Evolutionary conservation across 2,888 invertebrate species (phyloP).

Genomic region (Apeira syringaria): DNA sequence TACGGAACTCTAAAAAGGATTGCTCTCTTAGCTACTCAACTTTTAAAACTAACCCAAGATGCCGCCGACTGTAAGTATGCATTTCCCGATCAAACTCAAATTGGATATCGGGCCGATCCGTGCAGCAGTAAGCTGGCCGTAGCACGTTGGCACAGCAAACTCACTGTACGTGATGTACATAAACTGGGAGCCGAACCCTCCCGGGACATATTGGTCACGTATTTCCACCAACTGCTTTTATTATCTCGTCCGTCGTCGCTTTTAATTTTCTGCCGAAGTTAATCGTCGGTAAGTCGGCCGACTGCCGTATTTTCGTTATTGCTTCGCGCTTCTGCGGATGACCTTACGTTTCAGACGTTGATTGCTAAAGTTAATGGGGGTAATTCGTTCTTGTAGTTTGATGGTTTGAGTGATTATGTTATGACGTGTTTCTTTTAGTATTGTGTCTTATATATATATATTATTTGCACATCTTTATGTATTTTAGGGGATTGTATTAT

Average conservation of each 20-base stretch:
- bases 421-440: conserved; percentile 6
- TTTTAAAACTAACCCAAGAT: conserved; percentile 17
- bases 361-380: conserved; percentile 24
- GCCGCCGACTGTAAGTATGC: conserved; percentile 51
- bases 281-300: conserved; percentile 57
- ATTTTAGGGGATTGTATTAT: too few species aligned
- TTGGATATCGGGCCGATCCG: conserved; percentile 61
- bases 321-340: conserved; percentile 46
- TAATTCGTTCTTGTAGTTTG: conserved; percentile 19
- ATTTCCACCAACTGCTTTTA: conserved; percentile 67
- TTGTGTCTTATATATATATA: background rate
- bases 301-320: conserved; percentile 56
- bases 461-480: too few species aligned
- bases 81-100: conserved; percentile 58
- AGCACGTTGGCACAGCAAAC: conserved; percentile 75
- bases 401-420: conserved; percentile 14
- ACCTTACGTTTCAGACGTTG: conserved; percentile 31
- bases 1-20: too few species aligned
- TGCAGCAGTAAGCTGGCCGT: conserved; percentile 61
- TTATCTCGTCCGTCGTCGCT: conserved; percentile 62
- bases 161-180: conserved; percentile 72
- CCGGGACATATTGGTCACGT: conserved; percentile 78
- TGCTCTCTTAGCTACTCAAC: background rate
- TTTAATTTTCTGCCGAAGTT: conserved; percentile 72
- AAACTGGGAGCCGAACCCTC: conserved; percentile 51